Evolutionary conservation across 2,888 invertebrate genomes (phyloP).

Genomic region (Selenia dentaria): DNA sequence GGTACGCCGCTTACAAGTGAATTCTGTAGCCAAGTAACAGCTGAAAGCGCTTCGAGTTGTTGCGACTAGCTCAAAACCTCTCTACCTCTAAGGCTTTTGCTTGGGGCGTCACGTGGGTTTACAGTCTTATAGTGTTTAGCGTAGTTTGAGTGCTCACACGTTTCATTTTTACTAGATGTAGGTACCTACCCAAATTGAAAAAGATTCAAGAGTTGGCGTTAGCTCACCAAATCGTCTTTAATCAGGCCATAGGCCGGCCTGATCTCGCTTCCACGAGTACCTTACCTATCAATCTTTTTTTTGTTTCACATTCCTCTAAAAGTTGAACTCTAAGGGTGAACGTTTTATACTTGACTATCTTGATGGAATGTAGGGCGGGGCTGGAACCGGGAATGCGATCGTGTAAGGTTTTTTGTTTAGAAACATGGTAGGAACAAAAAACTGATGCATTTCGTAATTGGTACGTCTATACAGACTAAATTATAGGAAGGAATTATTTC

Average conservation of each 20-base stretch:
- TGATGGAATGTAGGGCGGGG: constrained; percentile 55
- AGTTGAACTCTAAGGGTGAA: constrained; percentile 28
- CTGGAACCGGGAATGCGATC: constrained; percentile 50
- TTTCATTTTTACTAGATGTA: too few relatives aligned
- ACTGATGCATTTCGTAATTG: constrained; percentile 15
- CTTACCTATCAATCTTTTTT: constrained; percentile 44
- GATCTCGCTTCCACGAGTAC: constrained; percentile 25
- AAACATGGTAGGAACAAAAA: constrained; percentile 33
- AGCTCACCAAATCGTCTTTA: too few relatives aligned
- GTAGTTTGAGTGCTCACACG: too few relatives aligned
- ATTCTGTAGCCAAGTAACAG: too few relatives aligned
- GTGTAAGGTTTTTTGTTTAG: constrained; percentile 42
- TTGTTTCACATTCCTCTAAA: constrained; percentile 38
- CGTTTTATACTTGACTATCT: constrained; percentile 42
- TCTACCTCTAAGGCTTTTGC: too few relatives aligned
- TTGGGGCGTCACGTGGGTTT: too few relatives aligned
- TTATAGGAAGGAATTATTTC: not conserved
- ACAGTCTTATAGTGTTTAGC: too few relatives aligned
- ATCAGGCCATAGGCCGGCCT: constrained; percentile 8
- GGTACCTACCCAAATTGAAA: too few relatives aligned
- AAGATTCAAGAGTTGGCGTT: too few relatives aligned
- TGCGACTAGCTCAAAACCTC: too few relatives aligned
- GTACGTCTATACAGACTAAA: not conserved
- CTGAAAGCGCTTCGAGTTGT: too few relatives aligned
- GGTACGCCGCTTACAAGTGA: too few relatives aligned